phyloP scores from a whole-genome alignment of 2,888 invertebrate genomes.

The Melipona bicolor region DNA sequence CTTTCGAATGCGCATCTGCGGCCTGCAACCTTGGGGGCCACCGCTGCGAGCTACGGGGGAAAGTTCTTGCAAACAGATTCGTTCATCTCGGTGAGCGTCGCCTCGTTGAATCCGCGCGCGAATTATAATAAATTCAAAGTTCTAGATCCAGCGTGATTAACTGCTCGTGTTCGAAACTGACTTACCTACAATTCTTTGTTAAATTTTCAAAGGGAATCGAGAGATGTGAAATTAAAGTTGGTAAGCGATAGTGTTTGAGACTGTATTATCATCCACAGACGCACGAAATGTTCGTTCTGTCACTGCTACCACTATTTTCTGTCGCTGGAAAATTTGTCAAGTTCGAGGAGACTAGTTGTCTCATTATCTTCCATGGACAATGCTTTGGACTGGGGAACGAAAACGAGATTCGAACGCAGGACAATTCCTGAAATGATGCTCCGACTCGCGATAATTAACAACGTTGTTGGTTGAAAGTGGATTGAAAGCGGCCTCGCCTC shows the following conservation, averaged over 20 bases:
- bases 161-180: no score
- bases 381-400: neutral
- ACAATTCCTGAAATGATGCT: neutral
- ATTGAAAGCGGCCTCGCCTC: neutral
- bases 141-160: no score
- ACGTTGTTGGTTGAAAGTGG: neutral
- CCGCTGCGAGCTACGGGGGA: neutral
- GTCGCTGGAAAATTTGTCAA: neutral
- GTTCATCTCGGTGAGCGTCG: neutral
- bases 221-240: no score
- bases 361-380: no score
- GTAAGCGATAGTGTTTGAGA: no score
- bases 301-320: neutral
- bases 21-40: neutral
- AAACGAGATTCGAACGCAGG: neutral
- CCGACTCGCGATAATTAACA: constrained; percentile 2
- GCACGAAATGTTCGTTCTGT: neutral
- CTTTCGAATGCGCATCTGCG: constrained; percentile 21
- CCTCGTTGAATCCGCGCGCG: neutral
- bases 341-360: neutral
- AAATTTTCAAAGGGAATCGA: no score
- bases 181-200: no score
- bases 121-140: no score
- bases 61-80: neutral
- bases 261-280: no score